Base-by-base conservation (phyloP, 2,113 vertebrate genomes). In the Nasalis larvatus region DNA sequence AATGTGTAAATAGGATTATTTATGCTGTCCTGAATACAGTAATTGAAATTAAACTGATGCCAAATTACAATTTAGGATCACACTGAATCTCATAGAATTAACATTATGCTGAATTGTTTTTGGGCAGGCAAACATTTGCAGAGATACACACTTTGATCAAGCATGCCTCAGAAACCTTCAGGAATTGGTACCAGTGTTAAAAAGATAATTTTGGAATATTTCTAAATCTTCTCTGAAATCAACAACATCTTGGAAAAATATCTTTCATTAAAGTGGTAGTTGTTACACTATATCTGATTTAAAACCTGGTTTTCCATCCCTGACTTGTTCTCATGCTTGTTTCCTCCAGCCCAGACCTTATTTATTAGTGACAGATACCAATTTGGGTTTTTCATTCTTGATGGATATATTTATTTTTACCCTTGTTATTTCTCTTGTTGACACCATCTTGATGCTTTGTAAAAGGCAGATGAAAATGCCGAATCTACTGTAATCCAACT, bases 1-100 rank as follows among this genome's bases (percentile, higher is more conserved):
- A 96, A 89, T 87, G 37, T 91, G 83, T 74, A 92, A 96, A 98
- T 81, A 94, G 82, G 86, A 97, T 98, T 98, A 97, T 98, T 98
- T 97, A 97, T 96, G 74, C 94, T 94, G 47, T 69, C 23, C 85
- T 98, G 95, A 92, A 92, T 71, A 37, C 78, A 96, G 40, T 95
- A 94, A 97, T 89, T 91, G 77, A 97, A 98, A 95, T 96, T 97
- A 97, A 97, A 96, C 74, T 25, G 60, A 97, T 7, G 27, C 32
- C 60, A 97, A 97, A 97, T 95, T 58, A 74, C 47, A 94, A 96
- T n/a, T 97, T 93, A 95, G 80, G 78, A 14, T 97, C 93, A 95
- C 47, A 35, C 56, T 73, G 78, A 97, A 63, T 73, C 20, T 63
- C 30, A 47, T 6, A 7, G 58, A 83, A 98, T 71, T 95, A 95